Evolutionary conservation across 2,797 vertebrate species (phyloP), one percentile per base, ranked within the genome.

Genomic region (Channa striata): DNA sequence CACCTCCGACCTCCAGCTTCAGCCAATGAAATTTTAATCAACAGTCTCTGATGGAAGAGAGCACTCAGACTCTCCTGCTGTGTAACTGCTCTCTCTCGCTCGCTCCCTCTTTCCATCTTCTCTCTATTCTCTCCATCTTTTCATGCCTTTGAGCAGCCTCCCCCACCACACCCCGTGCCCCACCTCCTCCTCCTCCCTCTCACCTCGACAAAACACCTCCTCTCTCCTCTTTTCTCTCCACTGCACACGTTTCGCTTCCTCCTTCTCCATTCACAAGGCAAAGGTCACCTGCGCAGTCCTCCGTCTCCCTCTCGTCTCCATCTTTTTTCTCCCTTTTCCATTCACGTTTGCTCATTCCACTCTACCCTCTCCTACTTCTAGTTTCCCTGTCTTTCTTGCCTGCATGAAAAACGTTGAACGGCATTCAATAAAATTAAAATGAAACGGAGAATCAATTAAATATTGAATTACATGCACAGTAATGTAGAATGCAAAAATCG

Each of bases 11-110:
- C 83, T 89, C 84, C 58, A 77, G 81, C 83, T 83, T 85, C 86
- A 83, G 74, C 87, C 86, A 83, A 94, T 94, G 88, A 93, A 94
- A 94, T 93, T 93, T 94, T 94, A 93, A 94, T 93, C 90, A 94
- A 90, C 69, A 81, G 83, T 78, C 84, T 85, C 78, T 91, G 90
- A 90, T 91, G 85, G 87, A 90, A 86, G 83, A 86, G 87, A 87
- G 91, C 88, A 88, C 92, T 93, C 89, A 93, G 90, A 91, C 90
- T 86, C 88, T 92, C 92, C 91, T 83, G 92, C 93, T 94, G 92
- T 87, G 92, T 89, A 87, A 89, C 89, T 83, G 85, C 68, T 47
- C 69, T 70, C 70, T 17, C 67, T 62, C 66, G 48, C 67, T 62
- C 66, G 48, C 21, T 51, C 60, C 56, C 51, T 67, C 65, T 49